phyloP scores from a whole-genome alignment of 2,888 invertebrate genomes.

The Drosophila nr. fundita region DNA sequence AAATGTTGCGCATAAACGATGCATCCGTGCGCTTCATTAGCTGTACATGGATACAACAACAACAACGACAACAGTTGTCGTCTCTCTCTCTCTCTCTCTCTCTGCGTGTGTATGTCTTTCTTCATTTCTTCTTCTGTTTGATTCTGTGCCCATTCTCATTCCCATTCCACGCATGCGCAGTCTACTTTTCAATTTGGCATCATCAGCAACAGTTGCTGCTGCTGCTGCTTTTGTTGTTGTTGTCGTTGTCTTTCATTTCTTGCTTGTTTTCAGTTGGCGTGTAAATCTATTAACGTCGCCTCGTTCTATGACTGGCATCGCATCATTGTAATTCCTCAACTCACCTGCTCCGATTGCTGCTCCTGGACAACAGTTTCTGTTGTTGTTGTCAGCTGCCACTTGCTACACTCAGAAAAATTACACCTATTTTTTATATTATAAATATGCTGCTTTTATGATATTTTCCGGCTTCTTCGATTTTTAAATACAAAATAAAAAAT shows the following conservation, averaged over 20 bases:
- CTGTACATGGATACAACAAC: constrained; percentile 48
- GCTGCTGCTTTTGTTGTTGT: constrained; percentile 9
- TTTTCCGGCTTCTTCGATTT: not conserved
- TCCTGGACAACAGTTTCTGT: constrained; percentile 25
- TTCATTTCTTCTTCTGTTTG: constrained; percentile 33
- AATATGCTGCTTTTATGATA: not conserved
- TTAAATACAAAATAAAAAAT: not conserved
- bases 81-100: not conserved
- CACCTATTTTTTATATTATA: not conserved
- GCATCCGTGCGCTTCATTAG: constrained; percentile 66
- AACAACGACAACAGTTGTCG: constrained; percentile 28
- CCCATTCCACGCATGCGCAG: constrained; percentile 75
- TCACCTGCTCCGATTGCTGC: constrained; percentile 51
- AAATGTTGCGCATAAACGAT: constrained; percentile 21
- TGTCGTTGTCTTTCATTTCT: constrained; percentile 42
- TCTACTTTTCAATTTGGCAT: constrained; percentile 79
- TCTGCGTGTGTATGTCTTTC: not conserved
- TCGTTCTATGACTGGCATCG: constrained; percentile 75
- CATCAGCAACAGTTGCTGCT: constrained; percentile 61
- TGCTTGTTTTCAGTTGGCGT: constrained; percentile 71
- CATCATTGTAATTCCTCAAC: constrained; percentile 76
- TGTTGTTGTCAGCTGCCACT: constrained; percentile 16
- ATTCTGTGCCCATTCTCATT: constrained; percentile 66
- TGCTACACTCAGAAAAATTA: not conserved
- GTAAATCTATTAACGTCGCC: constrained; percentile 79